Evolutionary conservation across 2,888 invertebrate genomes (phyloP), one percentile per base, ranked within the genome.

Genomic region (Eristalinus aeneus): DNA sequence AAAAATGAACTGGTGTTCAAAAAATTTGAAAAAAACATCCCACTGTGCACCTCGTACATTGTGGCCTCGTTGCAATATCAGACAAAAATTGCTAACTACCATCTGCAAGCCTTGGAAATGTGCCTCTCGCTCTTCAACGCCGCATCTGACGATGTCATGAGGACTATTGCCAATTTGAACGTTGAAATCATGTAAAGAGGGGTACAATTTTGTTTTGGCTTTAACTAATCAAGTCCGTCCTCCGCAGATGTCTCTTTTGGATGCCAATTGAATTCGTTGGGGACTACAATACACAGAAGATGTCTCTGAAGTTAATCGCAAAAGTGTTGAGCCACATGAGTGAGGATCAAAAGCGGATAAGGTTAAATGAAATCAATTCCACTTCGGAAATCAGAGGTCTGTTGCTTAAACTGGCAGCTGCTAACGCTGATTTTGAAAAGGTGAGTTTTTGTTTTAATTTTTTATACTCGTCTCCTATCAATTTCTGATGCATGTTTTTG

Each of bases 281-380:
- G 1, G 89, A 90, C 63, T 89, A 88, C 34, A 90, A 89, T 63
- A 89, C 89, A 0, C 89, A 90, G 73, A 77, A 88, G 53, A 27
- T 88, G 31, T 87, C 88, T 6, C 73, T 90, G 0, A 87, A 88
- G 27, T 67, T 89, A 36, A 76, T 89, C 58, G 79, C 81, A 0
- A 73, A 80, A 56, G 54, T 89, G 6, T 74, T 90, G 1, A 87
- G 86, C 63, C 83, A 88, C 56, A 58, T 89, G 9, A 82, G 88
- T 64, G 85, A 16, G 8, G 16, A n/a, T 0, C 46, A 46, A 16
- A 16, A 46, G 46, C 22, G 23, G 8, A 63, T 73, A 23, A 61
- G 64, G 12, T 3, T 85, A 2, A 20, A 11, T 5, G 72, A 80
- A 32, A 75, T 84, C 12, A 71, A 85, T 31, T 69, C 54, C n/a